Percentiles rank a stretch among this genome's conserved stretches.
phyloP scores from a whole-genome alignment of 1,140 invertebrate genomes.

The Drosophila azteca region DNA sequence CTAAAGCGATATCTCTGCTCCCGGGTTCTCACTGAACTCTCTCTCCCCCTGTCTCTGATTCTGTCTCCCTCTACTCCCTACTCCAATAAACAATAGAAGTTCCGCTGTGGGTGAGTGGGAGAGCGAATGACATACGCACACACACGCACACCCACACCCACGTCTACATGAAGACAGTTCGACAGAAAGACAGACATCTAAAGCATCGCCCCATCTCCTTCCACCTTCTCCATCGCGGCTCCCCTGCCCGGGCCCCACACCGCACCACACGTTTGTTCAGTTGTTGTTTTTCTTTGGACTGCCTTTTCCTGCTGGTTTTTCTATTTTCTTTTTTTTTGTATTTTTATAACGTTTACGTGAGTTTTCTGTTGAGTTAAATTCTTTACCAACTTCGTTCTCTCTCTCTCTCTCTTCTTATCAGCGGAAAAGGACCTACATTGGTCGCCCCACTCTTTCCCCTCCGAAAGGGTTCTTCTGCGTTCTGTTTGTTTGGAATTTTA shows the following conservation, averaged over 20 bases:
- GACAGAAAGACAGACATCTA: conserved; percentile 40
- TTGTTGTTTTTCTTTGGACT: conserved; percentile 62
- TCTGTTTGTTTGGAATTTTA: conserved; percentile 38
- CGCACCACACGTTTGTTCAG: conserved; percentile 53
- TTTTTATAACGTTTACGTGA: conserved; percentile 55
- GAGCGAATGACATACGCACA: conserved; percentile 45
- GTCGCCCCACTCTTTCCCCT: neutral
- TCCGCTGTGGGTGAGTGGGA: conserved; percentile 44
- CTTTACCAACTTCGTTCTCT: conserved; percentile 31
- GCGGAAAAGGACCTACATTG: conserved; percentile 19
- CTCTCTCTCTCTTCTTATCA: conserved; percentile 11
- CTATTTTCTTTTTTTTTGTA: conserved; percentile 34
- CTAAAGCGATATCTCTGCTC: conserved; percentile 1
- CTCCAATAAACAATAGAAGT: conserved; percentile 70
- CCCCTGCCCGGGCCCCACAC: conserved; percentile 11
- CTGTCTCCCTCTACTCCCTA: neutral
- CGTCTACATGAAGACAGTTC: neutral
- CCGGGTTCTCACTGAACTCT: neutral
- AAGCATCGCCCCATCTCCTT: conserved; percentile 28
- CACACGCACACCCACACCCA: conserved; percentile 22
- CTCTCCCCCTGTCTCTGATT: neutral
- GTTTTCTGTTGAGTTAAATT: conserved; percentile 44
- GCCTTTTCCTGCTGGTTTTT: conserved; percentile 56
- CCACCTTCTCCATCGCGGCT: neutral
- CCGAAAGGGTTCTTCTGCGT: conserved; percentile 31